Evolutionary conservation across 2,888 invertebrate species (phyloP).

Genomic region (Achlya flavicornis): DNA sequence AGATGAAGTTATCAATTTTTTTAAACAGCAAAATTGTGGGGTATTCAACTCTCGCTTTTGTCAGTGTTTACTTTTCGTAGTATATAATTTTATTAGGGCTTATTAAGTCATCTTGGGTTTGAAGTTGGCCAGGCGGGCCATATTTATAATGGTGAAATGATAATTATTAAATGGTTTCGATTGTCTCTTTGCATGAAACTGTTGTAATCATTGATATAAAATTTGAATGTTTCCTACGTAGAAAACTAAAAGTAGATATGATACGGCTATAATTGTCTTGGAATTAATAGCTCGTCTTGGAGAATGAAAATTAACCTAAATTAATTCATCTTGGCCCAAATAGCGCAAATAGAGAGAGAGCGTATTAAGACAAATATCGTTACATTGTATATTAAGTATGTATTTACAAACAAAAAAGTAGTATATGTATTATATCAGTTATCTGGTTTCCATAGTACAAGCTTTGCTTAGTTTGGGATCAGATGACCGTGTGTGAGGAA

Average conservation of each 20-base stretch:
- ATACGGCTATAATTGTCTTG: background rate
- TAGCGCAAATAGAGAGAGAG: background rate
- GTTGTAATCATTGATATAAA: background rate
- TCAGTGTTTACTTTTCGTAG: constrained; percentile 66
- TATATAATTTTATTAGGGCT: constrained; percentile 64
- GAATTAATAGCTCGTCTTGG: background rate
- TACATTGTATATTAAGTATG: no score
- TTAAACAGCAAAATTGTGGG: constrained; percentile 67
- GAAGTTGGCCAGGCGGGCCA: background rate
- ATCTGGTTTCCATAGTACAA: no score
- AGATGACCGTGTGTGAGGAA: no score
- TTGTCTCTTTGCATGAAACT: background rate
- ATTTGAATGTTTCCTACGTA: background rate
- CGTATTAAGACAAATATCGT: background rate
- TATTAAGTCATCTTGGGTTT: constrained; percentile 52
- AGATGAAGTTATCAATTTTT: constrained; percentile 78
- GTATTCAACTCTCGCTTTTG: constrained; percentile 60
- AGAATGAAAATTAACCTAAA: constrained; percentile 4
- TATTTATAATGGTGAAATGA: constrained; percentile 3
- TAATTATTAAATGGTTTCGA: constrained; percentile 4
- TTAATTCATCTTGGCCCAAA: background rate
- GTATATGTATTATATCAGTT: no score
- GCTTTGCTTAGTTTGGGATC: no score
- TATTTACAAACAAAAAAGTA: no score
- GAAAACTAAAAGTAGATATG: background rate